A percentile compares a stretch with the other conserved stretches of the same genome.
These are phyloP conservation scores for Echinops telfairi DNA, from an alignment of 2,113 vertebrate genomes.

Conservation along the genomic window DNA sequence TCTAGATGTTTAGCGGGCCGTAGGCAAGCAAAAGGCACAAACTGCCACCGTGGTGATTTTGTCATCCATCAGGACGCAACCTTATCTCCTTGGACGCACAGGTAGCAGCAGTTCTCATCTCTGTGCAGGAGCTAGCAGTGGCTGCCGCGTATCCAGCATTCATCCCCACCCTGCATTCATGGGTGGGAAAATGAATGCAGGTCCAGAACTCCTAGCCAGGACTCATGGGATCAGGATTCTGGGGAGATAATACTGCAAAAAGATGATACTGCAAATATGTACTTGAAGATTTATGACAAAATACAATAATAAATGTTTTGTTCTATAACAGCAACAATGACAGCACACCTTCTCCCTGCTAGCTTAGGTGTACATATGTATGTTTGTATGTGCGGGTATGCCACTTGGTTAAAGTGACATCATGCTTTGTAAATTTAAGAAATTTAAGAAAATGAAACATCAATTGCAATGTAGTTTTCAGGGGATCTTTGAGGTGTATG, in stretches of 20 bases:
- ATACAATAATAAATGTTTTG: neutral
- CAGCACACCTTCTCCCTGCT: slow-evolving; percentile 13
- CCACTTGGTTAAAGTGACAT: slow-evolving; percentile 48
- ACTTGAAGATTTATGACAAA: slow-evolving; percentile 56
- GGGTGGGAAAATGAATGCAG: too few species aligned
- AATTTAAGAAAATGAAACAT: slow-evolving; percentile 11
- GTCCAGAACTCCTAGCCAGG: slow-evolving; percentile 42
- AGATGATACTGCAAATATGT: neutral
- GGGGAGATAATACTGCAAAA: slow-evolving; percentile 24
- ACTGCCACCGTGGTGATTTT: neutral
- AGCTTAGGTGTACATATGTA: slow-evolving; percentile 49
- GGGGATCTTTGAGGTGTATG: slow-evolving; percentile 52
- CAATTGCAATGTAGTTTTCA: slow-evolving; percentile 33
- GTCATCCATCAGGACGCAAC: neutral
- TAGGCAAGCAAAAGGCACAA: neutral
- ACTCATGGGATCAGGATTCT: slow-evolving; percentile 31
- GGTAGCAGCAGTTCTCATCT: neutral
- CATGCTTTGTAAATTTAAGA: slow-evolving; percentile 64
- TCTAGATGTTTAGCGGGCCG: slow-evolving; percentile 15
- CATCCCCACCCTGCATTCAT: neutral
- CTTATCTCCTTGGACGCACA: neutral
- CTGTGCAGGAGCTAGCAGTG: neutral
- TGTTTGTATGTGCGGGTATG: slow-evolving; percentile 44
- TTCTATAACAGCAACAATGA: neutral
- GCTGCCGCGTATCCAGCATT: slow-evolving; percentile 5